A percentile compares a stretch with the other conserved stretches of the same genome.
Evolutionary conservation across 1,140 invertebrate genomes (phyloP).

Genomic region (Carcinoscorpius rotundicauda): DNA sequence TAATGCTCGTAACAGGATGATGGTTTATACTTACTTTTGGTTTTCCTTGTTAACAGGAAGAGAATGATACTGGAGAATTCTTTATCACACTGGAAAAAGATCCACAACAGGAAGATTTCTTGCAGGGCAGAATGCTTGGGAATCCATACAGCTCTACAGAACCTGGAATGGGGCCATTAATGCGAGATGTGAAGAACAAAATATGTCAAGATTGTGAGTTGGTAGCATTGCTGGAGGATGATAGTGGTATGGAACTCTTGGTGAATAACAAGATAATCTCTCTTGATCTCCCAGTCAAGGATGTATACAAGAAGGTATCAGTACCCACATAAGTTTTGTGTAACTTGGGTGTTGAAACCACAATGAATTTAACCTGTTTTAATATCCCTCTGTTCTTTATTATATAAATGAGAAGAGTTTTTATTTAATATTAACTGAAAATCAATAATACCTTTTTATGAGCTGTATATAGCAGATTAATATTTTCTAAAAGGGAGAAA

Average conservation of each 20-base stretch:
- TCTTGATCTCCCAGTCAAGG: constrained; percentile 86
- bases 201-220: constrained; percentile 95
- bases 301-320: constrained; percentile 43
- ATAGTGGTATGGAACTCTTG: constrained; percentile 97
- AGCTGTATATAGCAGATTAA: too few relatives aligned
- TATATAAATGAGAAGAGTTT: too few relatives aligned
- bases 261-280: constrained; percentile 98
- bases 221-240: constrained; percentile 89
- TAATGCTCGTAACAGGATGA: too few relatives aligned
- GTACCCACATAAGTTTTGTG: too few relatives aligned
- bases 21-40: too few relatives aligned
- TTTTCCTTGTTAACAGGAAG: constrained; percentile 44
- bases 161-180: constrained; percentile 83
- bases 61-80: constrained; percentile 93
- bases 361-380: too few relatives aligned
- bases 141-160: constrained; percentile 94
- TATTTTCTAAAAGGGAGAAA: too few relatives aligned
- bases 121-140: constrained; percentile 92
- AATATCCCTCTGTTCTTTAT: too few relatives aligned
- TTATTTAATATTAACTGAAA: too few relatives aligned
- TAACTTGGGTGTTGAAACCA: too few relatives aligned
- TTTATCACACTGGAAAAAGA: constrained; percentile 94
- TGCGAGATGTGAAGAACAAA: constrained; percentile 98
- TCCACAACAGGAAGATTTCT: constrained; percentile 95
- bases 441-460: too few relatives aligned